Conservation (phyloP, 1,140 invertebrate genomes). For the Dendroctonus valens region DNA sequence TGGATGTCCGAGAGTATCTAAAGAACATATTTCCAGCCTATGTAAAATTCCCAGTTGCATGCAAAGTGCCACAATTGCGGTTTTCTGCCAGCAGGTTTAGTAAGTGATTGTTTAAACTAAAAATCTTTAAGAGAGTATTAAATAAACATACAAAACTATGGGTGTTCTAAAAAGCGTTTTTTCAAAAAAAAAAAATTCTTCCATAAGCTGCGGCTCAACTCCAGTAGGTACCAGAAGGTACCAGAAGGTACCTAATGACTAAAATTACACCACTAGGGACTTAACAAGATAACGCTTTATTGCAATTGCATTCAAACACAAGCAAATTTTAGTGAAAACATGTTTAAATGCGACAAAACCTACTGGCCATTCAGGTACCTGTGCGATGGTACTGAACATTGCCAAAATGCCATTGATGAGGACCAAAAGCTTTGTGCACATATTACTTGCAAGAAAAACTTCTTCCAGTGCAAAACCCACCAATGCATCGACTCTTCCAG, state of each 20-base stretch:
- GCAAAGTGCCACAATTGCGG: background rate
- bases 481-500: conserved; percentile 1
- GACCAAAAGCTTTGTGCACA: conserved; percentile 1
- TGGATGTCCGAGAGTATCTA: too few species aligned
- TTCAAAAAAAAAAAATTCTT: too few species aligned
- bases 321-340: conserved; percentile 8
- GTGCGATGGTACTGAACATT: conserved; percentile 12
- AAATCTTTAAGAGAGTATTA: background rate
- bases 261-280: too few species aligned
- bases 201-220: too few species aligned
- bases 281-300: too few species aligned
- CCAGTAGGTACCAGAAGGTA: too few species aligned
- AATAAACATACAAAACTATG: too few species aligned
- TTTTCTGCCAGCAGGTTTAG: background rate
- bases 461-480: background rate
- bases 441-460: background rate
- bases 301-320: too few species aligned
- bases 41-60: background rate
- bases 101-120: background rate
- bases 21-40: background rate
- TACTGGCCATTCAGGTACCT: background rate
- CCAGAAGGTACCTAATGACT: too few species aligned
- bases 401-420: conserved; percentile 7
- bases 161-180: too few species aligned
- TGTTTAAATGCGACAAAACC: conserved; percentile 5